A percentile compares a stretch with the other conserved stretches of the same genome.
phyloP scores from a whole-genome alignment of 2,797 vertebrate species.

The Tangara arthus region DNA sequence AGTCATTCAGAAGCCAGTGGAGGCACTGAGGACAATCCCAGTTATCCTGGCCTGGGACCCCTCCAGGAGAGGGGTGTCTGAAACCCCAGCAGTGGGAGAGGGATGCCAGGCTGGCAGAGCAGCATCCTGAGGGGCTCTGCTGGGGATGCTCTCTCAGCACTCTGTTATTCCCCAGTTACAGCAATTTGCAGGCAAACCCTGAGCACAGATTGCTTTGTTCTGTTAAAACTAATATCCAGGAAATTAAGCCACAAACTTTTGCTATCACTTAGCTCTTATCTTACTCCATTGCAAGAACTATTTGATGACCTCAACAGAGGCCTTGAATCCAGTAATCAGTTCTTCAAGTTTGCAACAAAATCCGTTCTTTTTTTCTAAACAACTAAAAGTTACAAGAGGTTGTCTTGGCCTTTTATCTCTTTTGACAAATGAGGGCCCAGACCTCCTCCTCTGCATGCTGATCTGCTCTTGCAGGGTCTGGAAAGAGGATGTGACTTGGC shows the following conservation, averaged over 20 bases:
- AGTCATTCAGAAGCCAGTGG: not conserved
- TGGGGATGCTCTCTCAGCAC: not conserved
- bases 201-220: not conserved
- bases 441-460: not conserved
- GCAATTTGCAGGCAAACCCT: not conserved
- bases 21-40: not conserved
- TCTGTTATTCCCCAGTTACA: not conserved
- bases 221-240: not conserved
- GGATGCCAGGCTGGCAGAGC: not conserved
- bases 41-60: not conserved
- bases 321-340: conserved; percentile 46
- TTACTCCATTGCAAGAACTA: conserved; percentile 21
- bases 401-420: conserved; percentile 21
- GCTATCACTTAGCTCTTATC: conserved; percentile 27
- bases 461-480: not conserved
- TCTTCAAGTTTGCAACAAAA: conserved; percentile 17
- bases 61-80: not conserved
- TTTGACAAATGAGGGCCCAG: not conserved
- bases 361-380: not conserved
- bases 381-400: not conserved
- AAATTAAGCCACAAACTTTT: not conserved
- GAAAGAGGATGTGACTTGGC: not conserved
- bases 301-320: conserved; percentile 46
- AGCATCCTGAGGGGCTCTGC: not conserved
- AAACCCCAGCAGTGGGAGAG: not conserved